Conservation (phyloP, 35 echinoderm and acorn worm genomes). For the Lytechinus pictus region DNA sequence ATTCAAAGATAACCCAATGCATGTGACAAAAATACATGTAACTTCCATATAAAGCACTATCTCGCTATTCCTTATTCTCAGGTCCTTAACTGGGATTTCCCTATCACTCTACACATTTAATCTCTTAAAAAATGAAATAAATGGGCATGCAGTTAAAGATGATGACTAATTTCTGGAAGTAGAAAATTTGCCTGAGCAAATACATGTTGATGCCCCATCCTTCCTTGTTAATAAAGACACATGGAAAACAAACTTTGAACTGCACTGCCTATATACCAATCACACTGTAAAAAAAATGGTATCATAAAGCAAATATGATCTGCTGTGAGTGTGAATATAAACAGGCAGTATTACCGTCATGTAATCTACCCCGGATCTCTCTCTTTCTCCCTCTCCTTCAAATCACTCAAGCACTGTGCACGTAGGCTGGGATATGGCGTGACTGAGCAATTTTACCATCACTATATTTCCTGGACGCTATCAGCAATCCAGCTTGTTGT, state of each 20-base stretch:
- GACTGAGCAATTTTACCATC: not conserved
- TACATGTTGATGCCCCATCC: not conserved
- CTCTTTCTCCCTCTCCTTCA: no score
- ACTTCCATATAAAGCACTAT: not conserved
- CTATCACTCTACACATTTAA: not conserved
- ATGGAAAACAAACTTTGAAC: not conserved
- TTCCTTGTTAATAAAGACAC: not conserved
- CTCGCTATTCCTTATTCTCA: not conserved
- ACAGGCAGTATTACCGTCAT: not conserved
- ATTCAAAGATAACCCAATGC: no score
- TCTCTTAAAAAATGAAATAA: not conserved
- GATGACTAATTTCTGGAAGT: not conserved
- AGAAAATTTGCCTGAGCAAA: not conserved
- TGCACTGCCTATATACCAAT: not conserved
- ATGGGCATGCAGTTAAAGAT: not conserved
- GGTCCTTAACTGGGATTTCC: not conserved
- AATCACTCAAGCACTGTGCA: not conserved
- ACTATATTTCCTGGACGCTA: not conserved
- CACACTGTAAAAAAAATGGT: not conserved
- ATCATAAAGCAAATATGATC: slow-evolving; percentile 12
- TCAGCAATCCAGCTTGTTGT: not conserved
- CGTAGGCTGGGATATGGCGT: not conserved
- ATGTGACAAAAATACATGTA: not conserved
- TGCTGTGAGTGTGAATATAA: not conserved
- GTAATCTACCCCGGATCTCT: not conserved